A percentile compares a stretch with the other conserved stretches of the same genome.
phyloP scores from a whole-genome alignment of 2,888 invertebrate genomes.

The Coelinius sp. region DNA sequence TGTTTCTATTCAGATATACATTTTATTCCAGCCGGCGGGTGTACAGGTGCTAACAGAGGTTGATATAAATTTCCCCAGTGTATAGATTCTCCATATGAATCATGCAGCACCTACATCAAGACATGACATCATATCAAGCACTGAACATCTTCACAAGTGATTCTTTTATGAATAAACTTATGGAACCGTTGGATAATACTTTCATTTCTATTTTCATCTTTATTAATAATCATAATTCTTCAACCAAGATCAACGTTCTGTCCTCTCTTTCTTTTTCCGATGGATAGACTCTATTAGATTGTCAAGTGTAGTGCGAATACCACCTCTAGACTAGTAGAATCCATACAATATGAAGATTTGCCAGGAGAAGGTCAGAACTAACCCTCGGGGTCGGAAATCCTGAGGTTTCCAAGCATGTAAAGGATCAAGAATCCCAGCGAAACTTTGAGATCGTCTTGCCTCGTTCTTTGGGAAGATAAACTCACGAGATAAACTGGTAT shows the following conservation, averaged over 20 bases:
- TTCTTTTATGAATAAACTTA: background rate
- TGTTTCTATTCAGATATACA: no score
- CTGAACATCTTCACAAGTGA: background rate
- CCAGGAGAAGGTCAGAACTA: background rate
- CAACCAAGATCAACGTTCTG: no score
- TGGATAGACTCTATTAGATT: background rate
- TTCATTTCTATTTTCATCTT: no score
- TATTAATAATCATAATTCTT: background rate
- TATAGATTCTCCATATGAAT: background rate
- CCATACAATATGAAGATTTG: background rate
- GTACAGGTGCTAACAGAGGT: background rate
- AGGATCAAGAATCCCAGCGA: background rate
- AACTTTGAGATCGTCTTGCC: slow-evolving; percentile 14
- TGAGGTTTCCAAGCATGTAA: background rate
- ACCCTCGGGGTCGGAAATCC: background rate
- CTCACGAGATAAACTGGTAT: slow-evolving; percentile 21
- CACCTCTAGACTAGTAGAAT: background rate
- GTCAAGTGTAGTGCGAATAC: background rate
- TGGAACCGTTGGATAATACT: no score
- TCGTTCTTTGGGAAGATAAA: slow-evolving; percentile 22
- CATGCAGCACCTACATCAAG: background rate
- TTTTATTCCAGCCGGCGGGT: background rate
- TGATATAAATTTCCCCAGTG: background rate
- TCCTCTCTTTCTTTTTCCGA: no score
- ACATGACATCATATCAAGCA: no score